Evolutionary conservation across 2,888 invertebrate genomes (phyloP).

Genomic region (Eristalis pertinax): DNA sequence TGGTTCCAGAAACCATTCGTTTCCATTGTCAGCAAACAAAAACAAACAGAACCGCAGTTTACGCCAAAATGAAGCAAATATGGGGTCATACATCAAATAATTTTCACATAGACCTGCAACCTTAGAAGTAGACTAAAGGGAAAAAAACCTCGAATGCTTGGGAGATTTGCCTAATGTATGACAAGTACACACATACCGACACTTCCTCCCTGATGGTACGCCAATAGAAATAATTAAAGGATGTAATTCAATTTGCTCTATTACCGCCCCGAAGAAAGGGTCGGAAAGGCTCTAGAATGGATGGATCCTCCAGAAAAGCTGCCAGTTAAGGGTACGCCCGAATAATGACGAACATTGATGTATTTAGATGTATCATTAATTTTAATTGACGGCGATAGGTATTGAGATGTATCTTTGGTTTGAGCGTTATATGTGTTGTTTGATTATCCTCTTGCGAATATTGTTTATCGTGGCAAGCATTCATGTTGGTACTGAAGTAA

Average conservation of each 20-base stretch:
- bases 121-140: neutral
- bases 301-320: slow-evolving; percentile 28
- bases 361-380: slow-evolving; percentile 41
- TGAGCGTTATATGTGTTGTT: no score
- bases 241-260: slow-evolving; percentile 59
- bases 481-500: neutral
- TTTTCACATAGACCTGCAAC: no score
- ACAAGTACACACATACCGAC: slow-evolving; percentile 15
- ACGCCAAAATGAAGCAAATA: neutral
- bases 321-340: slow-evolving; percentile 16
- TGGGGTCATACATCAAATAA: neutral
- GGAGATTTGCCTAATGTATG: slow-evolving; percentile 20
- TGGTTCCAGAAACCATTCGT: slow-evolving; percentile 60
- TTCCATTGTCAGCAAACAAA: slow-evolving; percentile 23
- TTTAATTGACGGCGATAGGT: slow-evolving; percentile 48
- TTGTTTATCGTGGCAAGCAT: neutral
- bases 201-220: slow-evolving; percentile 24
- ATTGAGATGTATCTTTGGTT: slow-evolving; percentile 33
- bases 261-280: slow-evolving; percentile 8
- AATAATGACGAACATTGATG: slow-evolving; percentile 36
- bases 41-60: neutral
- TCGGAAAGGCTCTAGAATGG: slow-evolving; percentile 7
- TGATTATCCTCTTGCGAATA: no score
- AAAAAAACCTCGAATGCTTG: slow-evolving; percentile 12
- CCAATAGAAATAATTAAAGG: slow-evolving; percentile 66